Evolutionary conservation across 2,888 invertebrate genomes (phyloP).

Genomic region (Synergus japonicus): DNA sequence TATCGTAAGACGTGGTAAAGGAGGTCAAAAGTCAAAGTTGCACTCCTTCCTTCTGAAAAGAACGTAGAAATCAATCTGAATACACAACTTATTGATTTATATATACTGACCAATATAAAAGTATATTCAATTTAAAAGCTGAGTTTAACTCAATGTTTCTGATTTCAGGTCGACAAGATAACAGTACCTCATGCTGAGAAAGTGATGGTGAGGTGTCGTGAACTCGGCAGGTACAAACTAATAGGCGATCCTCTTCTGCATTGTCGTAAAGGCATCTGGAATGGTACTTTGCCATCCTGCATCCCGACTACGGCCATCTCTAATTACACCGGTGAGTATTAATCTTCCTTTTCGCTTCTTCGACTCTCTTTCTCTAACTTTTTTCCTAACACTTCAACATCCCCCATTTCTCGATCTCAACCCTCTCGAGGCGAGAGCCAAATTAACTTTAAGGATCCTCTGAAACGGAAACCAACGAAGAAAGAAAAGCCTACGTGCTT

Average conservation of each 20-base stretch:
- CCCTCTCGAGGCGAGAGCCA: neutral
- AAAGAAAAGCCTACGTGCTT: constrained; percentile 9
- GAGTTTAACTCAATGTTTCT: constrained; percentile 28
- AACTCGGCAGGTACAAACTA: constrained; percentile 90
- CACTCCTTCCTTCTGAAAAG: neutral
- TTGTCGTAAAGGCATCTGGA: constrained; percentile 92
- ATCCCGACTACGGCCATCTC: constrained; percentile 91
- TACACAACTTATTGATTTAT: neutral
- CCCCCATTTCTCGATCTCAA: constrained; percentile 16
- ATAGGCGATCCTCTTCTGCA: constrained; percentile 87
- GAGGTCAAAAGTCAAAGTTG: neutral
- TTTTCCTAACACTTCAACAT: constrained; percentile 29
- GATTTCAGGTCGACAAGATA: constrained; percentile 72
- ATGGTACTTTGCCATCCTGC: constrained; percentile 87
- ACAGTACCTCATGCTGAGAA: constrained; percentile 86
- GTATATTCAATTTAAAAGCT: neutral
- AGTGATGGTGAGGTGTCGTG: constrained; percentile 87
- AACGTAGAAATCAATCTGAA: neutral
- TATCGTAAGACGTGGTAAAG: neutral
- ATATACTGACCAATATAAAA: neutral
- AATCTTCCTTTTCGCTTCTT: constrained; percentile 49
- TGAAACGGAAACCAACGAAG: neutral
- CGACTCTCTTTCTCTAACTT: neutral
- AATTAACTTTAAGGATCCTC: constrained; percentile 24
- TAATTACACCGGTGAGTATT: constrained; percentile 87